phyloP scores from a whole-genome alignment of 2,888 invertebrate genomes.

The Chloroclystis v-ata region DNA sequence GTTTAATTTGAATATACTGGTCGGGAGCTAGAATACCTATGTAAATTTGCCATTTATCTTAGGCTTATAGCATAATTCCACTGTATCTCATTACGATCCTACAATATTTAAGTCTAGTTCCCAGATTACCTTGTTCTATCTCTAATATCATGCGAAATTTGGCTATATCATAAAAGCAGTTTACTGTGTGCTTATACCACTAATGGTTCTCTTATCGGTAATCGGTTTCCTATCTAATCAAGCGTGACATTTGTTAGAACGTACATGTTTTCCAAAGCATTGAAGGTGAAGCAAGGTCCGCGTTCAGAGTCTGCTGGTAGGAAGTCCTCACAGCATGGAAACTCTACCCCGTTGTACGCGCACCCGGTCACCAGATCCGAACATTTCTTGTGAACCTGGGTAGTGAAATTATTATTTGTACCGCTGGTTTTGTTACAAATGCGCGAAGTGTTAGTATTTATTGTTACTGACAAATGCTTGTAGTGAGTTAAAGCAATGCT shows the following conservation, averaged over 20 bases:
- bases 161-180: not conserved
- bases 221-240: slow-evolving; percentile 25
- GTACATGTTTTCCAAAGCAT: slow-evolving; percentile 72
- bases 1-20: too few relatives aligned
- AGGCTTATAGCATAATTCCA: too few relatives aligned
- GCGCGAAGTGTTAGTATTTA: not conserved
- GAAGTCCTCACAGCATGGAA: slow-evolving; percentile 74
- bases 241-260: slow-evolving; percentile 15
- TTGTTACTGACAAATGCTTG: too few relatives aligned
- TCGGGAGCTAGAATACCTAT: too few relatives aligned
- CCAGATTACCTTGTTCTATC: too few relatives aligned
- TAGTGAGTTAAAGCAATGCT: too few relatives aligned
- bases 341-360: slow-evolving; percentile 57
- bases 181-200: not conserved
- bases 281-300: slow-evolving; percentile 75
- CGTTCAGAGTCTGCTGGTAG: slow-evolving; percentile 66
- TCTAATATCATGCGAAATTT: not conserved
- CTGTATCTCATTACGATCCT: too few relatives aligned
- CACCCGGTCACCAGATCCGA: slow-evolving; percentile 65
- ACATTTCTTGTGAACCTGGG: slow-evolving; percentile 66
- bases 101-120: too few relatives aligned
- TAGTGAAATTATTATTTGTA: too few relatives aligned
- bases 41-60: too few relatives aligned
- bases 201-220: slow-evolving; percentile 25
- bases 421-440: too few relatives aligned